Evolutionary conservation across 2,113 vertebrate genomes (phyloP), one percentile per base, ranked within the genome.

Genomic region (Lutjanus erythropterus): DNA sequence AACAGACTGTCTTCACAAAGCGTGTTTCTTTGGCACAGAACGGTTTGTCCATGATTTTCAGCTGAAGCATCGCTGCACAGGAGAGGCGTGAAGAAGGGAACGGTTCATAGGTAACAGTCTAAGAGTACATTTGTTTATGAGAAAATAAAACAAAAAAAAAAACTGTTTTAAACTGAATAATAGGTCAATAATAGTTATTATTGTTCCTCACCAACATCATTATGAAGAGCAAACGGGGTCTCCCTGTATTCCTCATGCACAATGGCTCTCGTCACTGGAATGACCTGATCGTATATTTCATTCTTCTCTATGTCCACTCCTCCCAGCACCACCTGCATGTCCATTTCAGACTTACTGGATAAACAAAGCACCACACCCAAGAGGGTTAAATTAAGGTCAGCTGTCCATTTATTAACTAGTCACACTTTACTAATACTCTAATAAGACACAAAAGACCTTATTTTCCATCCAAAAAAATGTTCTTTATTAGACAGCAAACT

Each of bases 1-100:
- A 79, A 49, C 97, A 97, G 0, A 78, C 92, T 0, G 91, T 94
- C 93, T 95, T 97, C 60, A 98, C 96, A 0, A 94, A 95, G 25
- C 92, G 94, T 0, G 96, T 96, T 89, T 97, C 96, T 55, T 92
- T 68, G 12, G 96, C 96, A 62, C 97, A 89, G 69, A 73, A 96
- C 11, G 83, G 84, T 9, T 94, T 94, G 5, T 94, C 73, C n/a
- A 81, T 69, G 25, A 90, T 86, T 73, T 94, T 95, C 78, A 98
- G 77, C 71, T 96, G 94, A 41, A 98, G 91, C 75, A 98, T 80
- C 60, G 96, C 96, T 97, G 69, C 50, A 58, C 46, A 47, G 55
- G 35, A 53, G 3, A 61, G 6, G 21, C 44, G 44, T 15, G 25
- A 10, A 67, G 42, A 6, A 66, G 58, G 69, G 27, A 46, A 19